Conservation (phyloP, 2,113 vertebrate genomes). For the Stegostoma tigrinum region DNA sequence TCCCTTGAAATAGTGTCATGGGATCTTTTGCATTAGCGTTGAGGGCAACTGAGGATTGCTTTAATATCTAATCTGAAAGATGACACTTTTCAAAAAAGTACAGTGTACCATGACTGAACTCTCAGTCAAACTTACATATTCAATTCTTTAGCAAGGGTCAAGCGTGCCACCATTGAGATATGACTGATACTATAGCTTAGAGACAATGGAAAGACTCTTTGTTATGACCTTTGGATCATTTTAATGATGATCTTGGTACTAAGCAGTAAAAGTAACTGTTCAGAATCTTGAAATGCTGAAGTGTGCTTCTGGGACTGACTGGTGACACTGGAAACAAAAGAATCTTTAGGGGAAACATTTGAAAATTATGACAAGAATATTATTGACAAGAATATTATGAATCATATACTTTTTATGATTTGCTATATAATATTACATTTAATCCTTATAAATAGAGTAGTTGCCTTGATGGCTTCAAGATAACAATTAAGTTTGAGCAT, state of each 20-base stretch:
- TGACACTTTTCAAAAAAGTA: not conserved
- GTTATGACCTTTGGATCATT: no score
- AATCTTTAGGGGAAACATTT: not conserved
- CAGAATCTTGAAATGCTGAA: no score
- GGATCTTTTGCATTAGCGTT: not conserved
- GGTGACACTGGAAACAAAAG: not conserved
- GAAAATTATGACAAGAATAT: slow-evolving; percentile 8
- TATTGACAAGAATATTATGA: not conserved
- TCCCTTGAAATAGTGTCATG: not conserved
- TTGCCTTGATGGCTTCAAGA: not conserved
- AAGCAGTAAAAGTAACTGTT: no score
- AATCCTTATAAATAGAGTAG: not conserved
- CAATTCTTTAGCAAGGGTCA: not conserved
- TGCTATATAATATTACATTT: not conserved
- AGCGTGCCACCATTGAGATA: not conserved
- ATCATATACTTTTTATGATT: not conserved
- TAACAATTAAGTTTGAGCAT: not conserved
- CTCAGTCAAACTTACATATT: not conserved
- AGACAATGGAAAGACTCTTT: not conserved
- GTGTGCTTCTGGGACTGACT: not conserved
- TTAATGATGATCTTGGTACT: no score
- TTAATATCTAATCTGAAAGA: not conserved
- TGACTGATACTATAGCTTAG: not conserved
- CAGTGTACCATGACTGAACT: not conserved
- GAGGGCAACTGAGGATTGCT: not conserved